These are phyloP conservation scores for Apodemia duryi DNA, from an alignment of 2,888 invertebrate species.

Conservation along the genomic window DNA sequence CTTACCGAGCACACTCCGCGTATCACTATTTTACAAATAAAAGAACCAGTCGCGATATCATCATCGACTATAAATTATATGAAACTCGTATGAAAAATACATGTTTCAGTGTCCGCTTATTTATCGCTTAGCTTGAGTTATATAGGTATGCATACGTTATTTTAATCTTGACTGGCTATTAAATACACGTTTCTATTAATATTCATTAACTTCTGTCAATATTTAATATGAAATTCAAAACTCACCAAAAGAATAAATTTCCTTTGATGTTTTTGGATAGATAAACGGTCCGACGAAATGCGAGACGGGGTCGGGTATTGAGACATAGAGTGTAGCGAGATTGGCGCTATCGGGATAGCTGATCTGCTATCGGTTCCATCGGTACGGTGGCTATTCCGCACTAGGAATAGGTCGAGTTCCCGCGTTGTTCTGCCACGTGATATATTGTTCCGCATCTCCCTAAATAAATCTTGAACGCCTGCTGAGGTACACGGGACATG, in stretches of 20 bases:
- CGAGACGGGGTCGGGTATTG: constrained; percentile 29
- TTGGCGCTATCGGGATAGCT: constrained; percentile 53
- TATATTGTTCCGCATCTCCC: constrained; percentile 77
- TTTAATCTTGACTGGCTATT: constrained; percentile 48
- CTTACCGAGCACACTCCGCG: constrained; percentile 76
- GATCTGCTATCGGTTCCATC: constrained; percentile 72
- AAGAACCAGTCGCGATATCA: constrained; percentile 78
- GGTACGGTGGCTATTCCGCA: constrained; percentile 68
- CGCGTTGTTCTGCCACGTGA: constrained; percentile 70
- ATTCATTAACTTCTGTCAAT: constrained; percentile 38
- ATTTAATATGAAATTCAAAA: constrained; percentile 21
- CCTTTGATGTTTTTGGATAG: constrained; percentile 22
- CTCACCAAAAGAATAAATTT: neutral
- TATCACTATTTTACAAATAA: constrained; percentile 79
- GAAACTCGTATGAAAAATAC: constrained; percentile 74
- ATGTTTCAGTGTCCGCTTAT: constrained; percentile 70
- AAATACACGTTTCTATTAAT: constrained; percentile 52
- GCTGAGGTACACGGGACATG: constrained; percentile 77
- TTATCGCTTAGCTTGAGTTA: constrained; percentile 67
- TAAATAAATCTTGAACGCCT: constrained; percentile 78
- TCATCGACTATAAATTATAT: constrained; percentile 76
- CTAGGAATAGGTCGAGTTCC: constrained; percentile 77
- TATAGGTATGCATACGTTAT: constrained; percentile 60
- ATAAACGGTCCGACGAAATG: constrained; percentile 39
- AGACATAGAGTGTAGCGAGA: constrained; percentile 40